Conservation (phyloP, 2,888 invertebrate species). For the Noctua janthina region DNA sequence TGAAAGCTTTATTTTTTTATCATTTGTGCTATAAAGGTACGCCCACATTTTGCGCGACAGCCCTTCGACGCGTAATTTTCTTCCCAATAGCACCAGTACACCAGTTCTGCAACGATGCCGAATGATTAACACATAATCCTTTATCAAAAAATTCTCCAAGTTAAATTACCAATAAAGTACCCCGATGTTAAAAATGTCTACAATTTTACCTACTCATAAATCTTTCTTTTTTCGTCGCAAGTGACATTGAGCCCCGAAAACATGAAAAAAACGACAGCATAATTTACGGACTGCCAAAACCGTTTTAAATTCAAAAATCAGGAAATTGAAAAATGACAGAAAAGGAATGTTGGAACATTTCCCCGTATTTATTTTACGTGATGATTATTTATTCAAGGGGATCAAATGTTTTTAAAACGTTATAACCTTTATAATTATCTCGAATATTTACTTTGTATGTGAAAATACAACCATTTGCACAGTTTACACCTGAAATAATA, state of each 20-base stretch:
- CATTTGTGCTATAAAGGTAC: neutral
- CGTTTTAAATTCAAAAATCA: constrained; percentile 29
- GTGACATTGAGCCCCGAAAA: neutral
- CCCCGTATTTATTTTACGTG: constrained; percentile 28
- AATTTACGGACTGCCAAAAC: constrained; percentile 40
- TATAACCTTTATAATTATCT: constrained; percentile 7
- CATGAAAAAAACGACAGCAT: constrained; percentile 14
- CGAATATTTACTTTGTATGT: neutral
- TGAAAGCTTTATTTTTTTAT: neutral
- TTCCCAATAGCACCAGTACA: neutral
- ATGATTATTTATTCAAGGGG: constrained; percentile 31
- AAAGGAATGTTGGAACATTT: constrained; percentile 14
- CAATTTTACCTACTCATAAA: neutral
- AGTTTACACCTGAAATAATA: neutral
- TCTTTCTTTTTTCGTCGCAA: neutral
- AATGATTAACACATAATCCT: neutral
- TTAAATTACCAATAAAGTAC: neutral
- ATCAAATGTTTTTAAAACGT: constrained; percentile 24
- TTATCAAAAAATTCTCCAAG: neutral
- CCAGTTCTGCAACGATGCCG: neutral
- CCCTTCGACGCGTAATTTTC: neutral
- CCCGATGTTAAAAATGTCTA: neutral
- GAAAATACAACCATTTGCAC: neutral
- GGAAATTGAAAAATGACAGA: constrained; percentile 52
- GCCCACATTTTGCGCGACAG: too few relatives aligned